A percentile compares a stretch with the other conserved stretches of the same genome.
Conservation (phyloP, 2,797 vertebrate species). For the Holocentrus rufus region DNA sequence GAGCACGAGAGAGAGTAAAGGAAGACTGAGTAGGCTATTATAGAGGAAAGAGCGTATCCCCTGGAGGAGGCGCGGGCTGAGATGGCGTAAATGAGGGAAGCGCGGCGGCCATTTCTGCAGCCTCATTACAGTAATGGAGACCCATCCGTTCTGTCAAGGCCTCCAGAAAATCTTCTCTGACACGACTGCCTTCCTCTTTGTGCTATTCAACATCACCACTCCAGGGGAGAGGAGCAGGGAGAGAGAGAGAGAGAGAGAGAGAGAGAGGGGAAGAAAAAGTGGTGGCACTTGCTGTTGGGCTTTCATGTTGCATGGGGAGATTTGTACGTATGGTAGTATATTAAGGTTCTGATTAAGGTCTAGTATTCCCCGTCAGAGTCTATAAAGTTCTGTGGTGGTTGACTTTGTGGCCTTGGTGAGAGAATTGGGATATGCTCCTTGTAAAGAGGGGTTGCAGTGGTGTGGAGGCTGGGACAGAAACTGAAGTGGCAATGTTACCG, state of each 20-base stretch:
- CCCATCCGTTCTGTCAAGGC: constrained; percentile 83
- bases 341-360: constrained; percentile 78
- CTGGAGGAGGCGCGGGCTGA: constrained; percentile 77
- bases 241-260: constrained; percentile 15
- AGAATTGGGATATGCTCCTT: constrained; percentile 33
- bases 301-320: constrained; percentile 69
- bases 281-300: constrained; percentile 47
- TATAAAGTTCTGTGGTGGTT: constrained; percentile 67
- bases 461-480: constrained; percentile 23
- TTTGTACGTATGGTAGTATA: constrained; percentile 74
- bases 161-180: constrained; percentile 81
- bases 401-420: constrained; percentile 54
- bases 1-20: constrained; percentile 75
- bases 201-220: constrained; percentile 63
- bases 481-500: constrained; percentile 14
- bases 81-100: constrained; percentile 84
- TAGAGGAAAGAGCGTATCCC: constrained; percentile 79
- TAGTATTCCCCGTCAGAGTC: constrained; percentile 72
- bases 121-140: constrained; percentile 88
- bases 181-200: constrained; percentile 72
- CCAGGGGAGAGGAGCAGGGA: constrained; percentile 32
- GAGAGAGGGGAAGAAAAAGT: constrained; percentile 37
- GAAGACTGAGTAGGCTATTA: constrained; percentile 85
- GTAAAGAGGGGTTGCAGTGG: constrained; percentile 39
- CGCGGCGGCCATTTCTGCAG: constrained; percentile 81